These are phyloP conservation scores for Cantharis flavilabris DNA, from an alignment of 2,888 invertebrate genomes.

Conservation along the genomic window DNA sequence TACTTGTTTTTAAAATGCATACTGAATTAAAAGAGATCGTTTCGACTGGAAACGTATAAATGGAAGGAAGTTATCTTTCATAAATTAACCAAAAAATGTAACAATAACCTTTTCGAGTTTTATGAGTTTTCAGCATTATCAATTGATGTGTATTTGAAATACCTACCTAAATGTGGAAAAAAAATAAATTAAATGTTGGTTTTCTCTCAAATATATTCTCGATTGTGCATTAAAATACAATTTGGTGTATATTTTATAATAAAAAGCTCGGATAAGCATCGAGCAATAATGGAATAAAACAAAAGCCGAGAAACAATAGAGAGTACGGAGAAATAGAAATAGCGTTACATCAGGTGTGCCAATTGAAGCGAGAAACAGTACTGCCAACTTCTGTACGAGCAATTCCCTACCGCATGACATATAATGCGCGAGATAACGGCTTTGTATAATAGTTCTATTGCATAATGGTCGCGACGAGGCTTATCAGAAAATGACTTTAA, in stretches of 20 bases:
- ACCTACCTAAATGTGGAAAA: neutral
- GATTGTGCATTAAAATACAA: neutral
- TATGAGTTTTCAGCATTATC: neutral
- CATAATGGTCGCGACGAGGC: constrained; percentile 59
- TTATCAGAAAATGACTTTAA: constrained; percentile 77
- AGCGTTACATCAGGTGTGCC: constrained; percentile 29
- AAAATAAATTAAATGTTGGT: neutral
- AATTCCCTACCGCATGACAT: constrained; percentile 57
- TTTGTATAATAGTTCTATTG: constrained; percentile 59
- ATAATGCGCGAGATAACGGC: constrained; percentile 56
- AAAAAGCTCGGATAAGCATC: neutral
- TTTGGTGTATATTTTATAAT: neutral
- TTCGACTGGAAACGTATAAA: neutral
- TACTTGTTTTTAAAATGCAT: too few relatives aligned
- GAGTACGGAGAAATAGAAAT: constrained; percentile 17
- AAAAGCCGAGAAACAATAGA: constrained; percentile 22
- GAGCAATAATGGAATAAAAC: constrained; percentile 18
- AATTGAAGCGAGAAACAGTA: constrained; percentile 49
- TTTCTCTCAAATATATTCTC: neutral
- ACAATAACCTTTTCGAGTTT: neutral
- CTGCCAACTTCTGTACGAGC: constrained; percentile 43
- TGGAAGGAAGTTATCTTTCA: neutral
- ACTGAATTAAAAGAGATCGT: neutral
- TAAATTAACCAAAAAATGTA: neutral
- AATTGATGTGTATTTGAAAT: neutral